Evolutionary conservation across 2,888 invertebrate species (phyloP), one percentile per base, ranked within the genome.

Genomic region (Lymantria dispar): DNA sequence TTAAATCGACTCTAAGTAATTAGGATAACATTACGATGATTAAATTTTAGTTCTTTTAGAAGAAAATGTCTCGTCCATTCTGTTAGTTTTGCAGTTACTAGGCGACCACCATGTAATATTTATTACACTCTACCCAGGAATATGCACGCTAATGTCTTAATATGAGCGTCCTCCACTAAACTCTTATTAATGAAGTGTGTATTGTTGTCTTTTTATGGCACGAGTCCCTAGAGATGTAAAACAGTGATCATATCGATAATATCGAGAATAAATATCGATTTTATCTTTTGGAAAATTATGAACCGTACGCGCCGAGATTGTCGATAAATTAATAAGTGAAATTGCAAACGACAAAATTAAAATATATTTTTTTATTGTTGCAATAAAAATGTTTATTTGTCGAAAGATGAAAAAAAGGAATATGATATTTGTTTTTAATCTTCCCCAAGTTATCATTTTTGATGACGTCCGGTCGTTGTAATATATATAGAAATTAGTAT

Each of bases 141-240:
- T 70, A 61, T 62, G 68, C 68, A 60, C 60, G 74, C 68, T 68
- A 81, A 83, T 33, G 81, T 80, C n/a, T n/a, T n/a, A n/a, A n/a
- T n/a, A n/a, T 77, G 76, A 74, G 5, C 77, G 72, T 76, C 79
- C 78, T 78, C 72, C 68, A 70, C 72, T 22, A 76, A 85, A 81
- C 81, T 83, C 84, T 83, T 83, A 78, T 79, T 85, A 85, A 82
- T 85, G 84, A 87, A 85, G 87, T 85, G 84, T 83, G 80, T 76
- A 61, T 63, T 71, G 76, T 85, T 78, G 73, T 86, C 79, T 81
- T 86, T 83, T 87, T 85, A 79, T 72, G 78, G 83, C 85, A 86
- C 85, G 85, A 81, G 85, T 76, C 73, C 49, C 30, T 74, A 83
- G 83, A 74, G 84, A 64, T 70, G 83, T 49, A 60, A 47, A 15